phyloP scores from a whole-genome alignment of 2,888 invertebrate genomes.

The Callyntrura guangdongensis region DNA sequence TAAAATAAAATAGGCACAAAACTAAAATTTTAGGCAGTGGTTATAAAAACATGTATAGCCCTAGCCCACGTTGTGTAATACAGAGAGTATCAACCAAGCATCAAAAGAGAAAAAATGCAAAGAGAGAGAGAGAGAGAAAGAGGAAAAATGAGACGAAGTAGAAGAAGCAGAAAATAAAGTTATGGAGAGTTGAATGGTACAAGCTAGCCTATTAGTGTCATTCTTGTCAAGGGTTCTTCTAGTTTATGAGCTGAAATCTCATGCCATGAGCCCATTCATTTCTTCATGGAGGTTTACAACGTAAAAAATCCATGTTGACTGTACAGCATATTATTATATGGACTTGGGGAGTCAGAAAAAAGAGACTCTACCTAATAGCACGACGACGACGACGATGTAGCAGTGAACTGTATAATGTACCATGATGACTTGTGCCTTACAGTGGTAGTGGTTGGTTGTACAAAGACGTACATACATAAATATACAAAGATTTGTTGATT shows the following conservation, averaged over 20 bases:
- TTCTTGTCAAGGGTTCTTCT: slow-evolving; percentile 80
- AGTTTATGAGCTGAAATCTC: slow-evolving; percentile 79
- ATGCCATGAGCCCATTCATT: slow-evolving; percentile 80
- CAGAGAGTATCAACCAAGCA: not conserved
- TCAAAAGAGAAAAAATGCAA: not conserved
- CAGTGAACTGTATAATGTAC: slow-evolving; percentile 50
- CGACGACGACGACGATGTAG: slow-evolving; percentile 6
- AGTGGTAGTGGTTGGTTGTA: slow-evolving; percentile 20
- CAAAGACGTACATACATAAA: slow-evolving; percentile 58
- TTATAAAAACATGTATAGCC: not conserved
- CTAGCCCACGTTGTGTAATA: not conserved
- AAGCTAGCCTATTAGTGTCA: slow-evolving; percentile 79
- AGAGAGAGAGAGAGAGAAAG: slow-evolving; percentile 19
- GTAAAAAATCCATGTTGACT: slow-evolving; percentile 76
- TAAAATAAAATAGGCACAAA: slow-evolving; percentile 23
- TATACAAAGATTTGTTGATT: slow-evolving; percentile 73
- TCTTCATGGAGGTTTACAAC: slow-evolving; percentile 77
- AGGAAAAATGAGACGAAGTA: slow-evolving; percentile 70
- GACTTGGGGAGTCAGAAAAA: not conserved
- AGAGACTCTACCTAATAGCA: not conserved
- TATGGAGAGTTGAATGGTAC: slow-evolving; percentile 80
- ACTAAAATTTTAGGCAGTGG: slow-evolving; percentile 1
- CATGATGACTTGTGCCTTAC: slow-evolving; percentile 51
- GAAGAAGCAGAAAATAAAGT: slow-evolving; percentile 79
- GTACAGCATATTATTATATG: slow-evolving; percentile 14